Evolutionary conservation across 2,888 invertebrate species (phyloP), one percentile per base, ranked within the genome.

Genomic region (Volucella inflata): DNA sequence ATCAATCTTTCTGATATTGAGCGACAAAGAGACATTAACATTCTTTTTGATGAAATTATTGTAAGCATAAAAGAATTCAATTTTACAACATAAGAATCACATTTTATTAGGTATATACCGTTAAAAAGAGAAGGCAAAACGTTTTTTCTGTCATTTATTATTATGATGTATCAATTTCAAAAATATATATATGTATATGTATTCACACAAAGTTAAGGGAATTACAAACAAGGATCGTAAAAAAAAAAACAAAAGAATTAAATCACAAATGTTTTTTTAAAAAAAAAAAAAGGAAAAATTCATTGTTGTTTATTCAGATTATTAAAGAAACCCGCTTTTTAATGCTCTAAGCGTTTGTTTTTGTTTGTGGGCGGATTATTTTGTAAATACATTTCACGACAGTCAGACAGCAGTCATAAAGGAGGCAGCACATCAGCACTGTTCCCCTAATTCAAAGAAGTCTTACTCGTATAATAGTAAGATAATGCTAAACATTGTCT

Each of bases 251-350:
- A 40, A 57, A 40, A 71, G 3, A 38, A 44, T 59, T 68, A 44
- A 30, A 30, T 8, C 11, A 46, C 8, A 55, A 38, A 40, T 42
- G 11, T 11, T 48, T 11, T 12, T 53, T 0, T n/a, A 48, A 50
- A 9, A 48, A 12, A 14, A 57, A 17, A 38, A 17, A 44, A 14
- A 51, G 50, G 60, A 16, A 36, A 65, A 46, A 59, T 60, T 75
- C 40, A 75, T 75, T 79, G 79, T 70, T 46, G 74, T 78, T 84
- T 75, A 79, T 79, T 84, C 78, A 48, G 50, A 79, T 68, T 84
- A 84, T 75, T 83, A 83, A 78, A 78, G 53, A 81, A 68, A 79
- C 16, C 14, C 64, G 83, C 83, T 84, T 84, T 65, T 68, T 62
- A 83, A 74, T 68, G 51, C 57, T 70, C 74, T 59, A 60, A 14